phyloP scores from a whole-genome alignment of 2,113 vertebrate genomes.

The Cyprinodon tularosa region DNA sequence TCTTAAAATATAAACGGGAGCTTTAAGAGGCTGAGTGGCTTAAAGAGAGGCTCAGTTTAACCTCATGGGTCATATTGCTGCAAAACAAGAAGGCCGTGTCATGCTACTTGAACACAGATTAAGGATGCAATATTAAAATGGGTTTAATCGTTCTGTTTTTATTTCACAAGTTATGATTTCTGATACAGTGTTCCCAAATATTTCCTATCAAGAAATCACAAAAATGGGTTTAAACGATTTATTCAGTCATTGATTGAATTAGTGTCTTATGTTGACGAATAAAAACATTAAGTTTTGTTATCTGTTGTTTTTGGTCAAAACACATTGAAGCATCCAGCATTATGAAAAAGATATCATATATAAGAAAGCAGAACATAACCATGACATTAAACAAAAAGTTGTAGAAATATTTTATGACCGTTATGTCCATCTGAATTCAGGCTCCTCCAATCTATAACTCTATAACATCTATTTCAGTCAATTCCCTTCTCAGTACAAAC shows the following conservation, averaged over 20 bases:
- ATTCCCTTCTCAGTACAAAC: too few species aligned
- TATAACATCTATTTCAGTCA: too few species aligned
- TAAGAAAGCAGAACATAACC: too few species aligned
- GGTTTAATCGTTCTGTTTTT: neutral
- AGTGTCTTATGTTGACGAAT: neutral
- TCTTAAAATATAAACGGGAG: conserved; percentile 28
- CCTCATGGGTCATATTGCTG: conserved; percentile 5
- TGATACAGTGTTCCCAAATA: neutral
- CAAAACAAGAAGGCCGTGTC: conserved; percentile 11
- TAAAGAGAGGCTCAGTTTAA: conserved; percentile 7
- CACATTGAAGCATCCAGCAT: neutral
- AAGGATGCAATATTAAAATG: neutral
- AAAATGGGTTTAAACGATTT: neutral
- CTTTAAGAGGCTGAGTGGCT: conserved; percentile 3
- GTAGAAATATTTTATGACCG: too few species aligned
- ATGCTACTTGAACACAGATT: conserved; percentile 1
- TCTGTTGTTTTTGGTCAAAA: neutral
- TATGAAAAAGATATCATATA: neutral
- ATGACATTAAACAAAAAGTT: too few species aligned
- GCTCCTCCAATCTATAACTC: too few species aligned
- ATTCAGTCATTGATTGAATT: neutral
- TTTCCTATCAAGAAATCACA: neutral
- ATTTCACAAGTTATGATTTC: neutral
- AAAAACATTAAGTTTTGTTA: neutral
- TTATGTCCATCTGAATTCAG: too few species aligned